Base-by-base conservation (phyloP, 2,888 invertebrate genomes). In the Biston stratarius region DNA sequence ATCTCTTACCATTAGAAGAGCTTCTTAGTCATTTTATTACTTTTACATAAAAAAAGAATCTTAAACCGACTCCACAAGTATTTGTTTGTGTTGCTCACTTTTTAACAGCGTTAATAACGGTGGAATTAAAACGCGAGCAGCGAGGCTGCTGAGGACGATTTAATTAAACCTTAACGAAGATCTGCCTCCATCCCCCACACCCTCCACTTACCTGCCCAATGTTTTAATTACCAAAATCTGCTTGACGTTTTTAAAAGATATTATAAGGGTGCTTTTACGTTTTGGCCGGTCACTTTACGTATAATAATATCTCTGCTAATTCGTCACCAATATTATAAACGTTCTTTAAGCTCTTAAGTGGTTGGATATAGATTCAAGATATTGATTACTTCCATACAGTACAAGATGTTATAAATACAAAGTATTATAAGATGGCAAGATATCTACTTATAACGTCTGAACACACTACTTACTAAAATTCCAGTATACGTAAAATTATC, bases 101-200 rank as follows among this genome's bases (percentile, higher is more conserved):
- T 94, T 94, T 94, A 94, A 94, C 94, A 91, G 94, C 93, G 91
- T 94, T 94, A 94, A 93, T 94, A 94, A 94, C 94, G 94, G 92
- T 90, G 93, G 94, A 94, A 93, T 94, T 93, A 94, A 93, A 90
- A 85, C 92, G 89, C 89, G 87, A 93, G 38, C 38, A 6, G 38
- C 6, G 94, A 93, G 91, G 92, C 93, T 90, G 89, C 88, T 77
- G 88, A 91, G 90, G 90, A 92, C 92, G 92, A 91, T 94, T 93
- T 94, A 94, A 94, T 94, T 94, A 94, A 94, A 93, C 90, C 89
- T 89, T 93, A 93, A 94, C 93, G 93, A 93, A 93, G 88, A 88
- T 83, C 85, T 59, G 24, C 24, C 53, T 15, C 59, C 56, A 48
- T 57, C 40, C 40, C 56, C 48, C 61, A n/a, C 33, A 38, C 34